Evolutionary conservation across 2,888 invertebrate genomes (phyloP).

Genomic region (Drosophila tripunctata): DNA sequence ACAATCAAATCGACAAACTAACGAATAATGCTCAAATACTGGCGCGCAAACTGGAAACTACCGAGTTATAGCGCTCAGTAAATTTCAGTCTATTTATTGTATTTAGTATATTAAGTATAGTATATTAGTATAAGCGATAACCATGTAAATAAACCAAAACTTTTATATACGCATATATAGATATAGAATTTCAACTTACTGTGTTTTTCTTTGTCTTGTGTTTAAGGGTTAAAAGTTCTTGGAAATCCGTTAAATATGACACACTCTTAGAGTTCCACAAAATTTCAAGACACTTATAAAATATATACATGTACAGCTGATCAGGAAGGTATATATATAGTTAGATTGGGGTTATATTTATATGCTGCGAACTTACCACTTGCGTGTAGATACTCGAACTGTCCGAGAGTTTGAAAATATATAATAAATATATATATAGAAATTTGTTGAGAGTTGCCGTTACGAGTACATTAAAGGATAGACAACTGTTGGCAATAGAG

Average conservation of each 20-base stretch:
- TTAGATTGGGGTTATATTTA: not conserved
- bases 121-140: conserved; percentile 6
- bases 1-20: conserved; percentile 89
- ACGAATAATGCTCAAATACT: conserved; percentile 87
- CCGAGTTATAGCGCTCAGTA: conserved; percentile 87
- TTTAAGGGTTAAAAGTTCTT: conserved; percentile 2
- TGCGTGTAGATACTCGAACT: conserved; percentile 28
- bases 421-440: conserved; percentile 62
- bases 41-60: conserved; percentile 91
- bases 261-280: conserved; percentile 18
- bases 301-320: conserved; percentile 42
- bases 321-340: not conserved
- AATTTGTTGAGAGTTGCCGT: conserved; percentile 29
- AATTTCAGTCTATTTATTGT: conserved; percentile 53
- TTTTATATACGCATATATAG: too few relatives aligned
- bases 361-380: conserved; percentile 51
- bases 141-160: conserved; percentile 53
- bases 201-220: conserved; percentile 15
- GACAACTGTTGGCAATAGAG: conserved; percentile 38
- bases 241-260: conserved; percentile 7
- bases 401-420: conserved; percentile 53
- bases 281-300: conserved; percentile 46
- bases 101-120: conserved; percentile 17
- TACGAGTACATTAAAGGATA: conserved; percentile 24
- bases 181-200: too few relatives aligned